These are phyloP conservation scores for Malacoctenus gilli DNA, from an alignment of 2,797 vertebrate genomes.

Conservation along the genomic window DNA sequence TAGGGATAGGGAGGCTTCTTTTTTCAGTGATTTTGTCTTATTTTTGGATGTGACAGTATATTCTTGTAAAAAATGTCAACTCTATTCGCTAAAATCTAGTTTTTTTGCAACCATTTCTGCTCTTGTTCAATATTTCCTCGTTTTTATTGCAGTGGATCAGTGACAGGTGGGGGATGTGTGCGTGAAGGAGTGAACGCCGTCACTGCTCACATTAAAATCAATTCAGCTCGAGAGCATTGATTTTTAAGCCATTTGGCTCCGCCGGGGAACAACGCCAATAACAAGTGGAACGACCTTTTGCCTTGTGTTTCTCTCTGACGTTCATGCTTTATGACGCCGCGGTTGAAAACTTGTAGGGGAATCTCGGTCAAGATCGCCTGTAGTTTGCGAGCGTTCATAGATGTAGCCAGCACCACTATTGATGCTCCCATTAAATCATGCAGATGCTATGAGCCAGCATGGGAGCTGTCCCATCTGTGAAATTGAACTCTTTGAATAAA, in stretches of 20 bases:
- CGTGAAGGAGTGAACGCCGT: too few relatives aligned
- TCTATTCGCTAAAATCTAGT: too few relatives aligned
- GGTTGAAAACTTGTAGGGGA: conserved; percentile 8
- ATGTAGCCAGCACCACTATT: conserved; percentile 7
- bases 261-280: neutral
- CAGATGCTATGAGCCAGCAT: neutral
- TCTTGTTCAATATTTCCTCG: too few relatives aligned
- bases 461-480: too few relatives aligned
- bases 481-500: conserved; percentile 2
- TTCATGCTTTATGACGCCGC: conserved; percentile 9
- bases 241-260: conserved; percentile 7
- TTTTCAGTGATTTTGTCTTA: too few relatives aligned
- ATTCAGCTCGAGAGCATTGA: conserved; percentile 3
- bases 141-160: too few relatives aligned
- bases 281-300: neutral
- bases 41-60: too few relatives aligned
- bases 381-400: conserved; percentile 3
- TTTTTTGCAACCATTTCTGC: too few relatives aligned
- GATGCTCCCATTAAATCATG: conserved; percentile 10
- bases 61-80: too few relatives aligned
- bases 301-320: conserved; percentile 4
- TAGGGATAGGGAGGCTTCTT: too few relatives aligned
- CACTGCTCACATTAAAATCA: neutral
- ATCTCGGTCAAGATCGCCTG: conserved; percentile 7
- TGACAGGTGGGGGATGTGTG: too few relatives aligned